A percentile compares a stretch with the other conserved stretches of the same genome.
phyloP scores from a whole-genome alignment of 2,888 invertebrate species.

The Periphyllus acericola region DNA sequence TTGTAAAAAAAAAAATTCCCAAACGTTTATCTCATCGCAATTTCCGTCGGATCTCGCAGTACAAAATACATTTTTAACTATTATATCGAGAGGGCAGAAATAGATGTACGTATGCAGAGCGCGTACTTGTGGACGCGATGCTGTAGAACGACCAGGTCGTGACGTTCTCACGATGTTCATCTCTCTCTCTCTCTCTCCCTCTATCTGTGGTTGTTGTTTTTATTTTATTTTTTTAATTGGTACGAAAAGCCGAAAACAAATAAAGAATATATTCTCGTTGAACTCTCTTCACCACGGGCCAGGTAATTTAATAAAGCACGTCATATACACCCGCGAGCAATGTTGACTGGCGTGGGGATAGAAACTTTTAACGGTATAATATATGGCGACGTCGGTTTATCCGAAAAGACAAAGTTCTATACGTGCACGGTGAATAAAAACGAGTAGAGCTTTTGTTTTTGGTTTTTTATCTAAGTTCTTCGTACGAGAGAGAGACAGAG shows the following conservation, averaged over 20 bases:
- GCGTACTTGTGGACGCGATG: constrained; percentile 4
- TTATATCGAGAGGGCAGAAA: neutral
- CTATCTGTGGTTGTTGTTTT: neutral
- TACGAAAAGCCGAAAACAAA: constrained; percentile 51
- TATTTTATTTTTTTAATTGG: constrained; percentile 45
- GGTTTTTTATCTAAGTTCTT: neutral
- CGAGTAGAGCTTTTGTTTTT: neutral
- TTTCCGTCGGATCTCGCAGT: neutral
- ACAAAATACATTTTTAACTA: neutral
- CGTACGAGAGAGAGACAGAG: neutral
- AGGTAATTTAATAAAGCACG: constrained; percentile 48
- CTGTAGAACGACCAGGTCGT: constrained; percentile 36
- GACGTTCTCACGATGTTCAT: constrained; percentile 60
- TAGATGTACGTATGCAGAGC: neutral
- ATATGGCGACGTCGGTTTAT: neutral
- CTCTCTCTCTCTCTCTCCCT: neutral
- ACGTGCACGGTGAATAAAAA: neutral
- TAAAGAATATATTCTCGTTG: constrained; percentile 21
- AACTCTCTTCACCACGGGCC: neutral
- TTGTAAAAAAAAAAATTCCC: neutral
- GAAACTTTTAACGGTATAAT: constrained; percentile 13
- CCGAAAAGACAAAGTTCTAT: neutral
- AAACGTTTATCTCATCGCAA: neutral
- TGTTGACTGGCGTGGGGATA: neutral
- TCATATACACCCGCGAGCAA: neutral